phyloP scores from a whole-genome alignment of 2,113 vertebrate species.

The Odocoileus hemionus region DNA sequence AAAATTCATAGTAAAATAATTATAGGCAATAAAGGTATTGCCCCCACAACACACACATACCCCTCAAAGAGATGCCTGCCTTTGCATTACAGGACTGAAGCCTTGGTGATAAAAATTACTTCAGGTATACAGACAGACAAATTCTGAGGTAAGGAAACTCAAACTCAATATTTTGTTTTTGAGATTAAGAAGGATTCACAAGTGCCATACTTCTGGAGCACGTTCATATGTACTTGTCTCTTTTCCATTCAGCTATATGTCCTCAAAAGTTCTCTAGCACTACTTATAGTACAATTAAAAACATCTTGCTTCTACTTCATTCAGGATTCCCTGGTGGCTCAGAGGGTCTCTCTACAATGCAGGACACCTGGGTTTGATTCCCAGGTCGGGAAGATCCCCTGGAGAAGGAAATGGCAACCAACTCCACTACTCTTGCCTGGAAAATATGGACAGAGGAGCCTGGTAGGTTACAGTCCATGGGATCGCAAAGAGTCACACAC shows the following conservation, averaged over 20 bases:
- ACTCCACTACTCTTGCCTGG: background rate
- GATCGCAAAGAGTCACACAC: background rate
- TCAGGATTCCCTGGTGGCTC: background rate
- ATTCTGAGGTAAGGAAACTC: background rate
- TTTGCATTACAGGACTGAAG: background rate
- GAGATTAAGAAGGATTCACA: background rate
- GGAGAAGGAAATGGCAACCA: background rate
- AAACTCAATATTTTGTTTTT: background rate
- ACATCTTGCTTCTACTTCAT: background rate
- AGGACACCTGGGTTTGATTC: background rate
- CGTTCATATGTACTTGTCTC: background rate
- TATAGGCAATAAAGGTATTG: background rate
- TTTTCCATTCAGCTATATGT: background rate
- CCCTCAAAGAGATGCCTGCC: background rate
- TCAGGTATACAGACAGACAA: background rate
- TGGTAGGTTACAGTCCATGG: background rate
- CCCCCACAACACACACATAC: background rate
- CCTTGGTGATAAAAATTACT: background rate
- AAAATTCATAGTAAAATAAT: background rate
- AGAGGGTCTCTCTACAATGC: background rate
- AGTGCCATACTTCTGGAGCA: background rate
- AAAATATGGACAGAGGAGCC: background rate
- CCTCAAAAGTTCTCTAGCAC: background rate
- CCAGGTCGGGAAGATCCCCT: background rate
- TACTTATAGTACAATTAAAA: background rate